phyloP scores from a whole-genome alignment of 2,113 vertebrate genomes.

The Nesoenas mayeri region DNA sequence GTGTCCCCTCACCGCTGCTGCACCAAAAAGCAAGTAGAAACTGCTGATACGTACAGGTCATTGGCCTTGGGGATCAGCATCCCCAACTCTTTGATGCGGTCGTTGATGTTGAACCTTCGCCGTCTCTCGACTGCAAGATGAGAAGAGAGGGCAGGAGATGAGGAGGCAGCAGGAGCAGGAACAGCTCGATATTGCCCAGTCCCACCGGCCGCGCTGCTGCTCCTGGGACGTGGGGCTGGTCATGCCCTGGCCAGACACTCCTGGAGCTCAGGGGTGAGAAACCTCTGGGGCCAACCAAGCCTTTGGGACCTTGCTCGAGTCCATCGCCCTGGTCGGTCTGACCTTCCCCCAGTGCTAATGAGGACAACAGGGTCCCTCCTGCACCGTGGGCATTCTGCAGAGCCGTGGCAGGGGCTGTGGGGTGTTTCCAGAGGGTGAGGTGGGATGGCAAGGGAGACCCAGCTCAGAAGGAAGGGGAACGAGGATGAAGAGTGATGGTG shows the following conservation, averaged over 20 bases:
- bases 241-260: too few species aligned
- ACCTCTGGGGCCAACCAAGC: neutral
- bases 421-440: neutral
- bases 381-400: neutral
- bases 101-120: constrained; percentile 96
- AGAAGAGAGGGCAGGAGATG: neutral
- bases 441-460: neutral
- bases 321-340: neutral
- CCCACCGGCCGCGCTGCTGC: rapidly evolving
- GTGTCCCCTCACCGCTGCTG: neutral
- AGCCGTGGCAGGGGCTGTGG: neutral
- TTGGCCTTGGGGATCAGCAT: constrained; percentile 97
- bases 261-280: too few species aligned
- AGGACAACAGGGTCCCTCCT: neutral
- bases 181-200: neutral
- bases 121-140: constrained; percentile 83
- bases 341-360: rapidly evolving
- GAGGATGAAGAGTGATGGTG: neutral
- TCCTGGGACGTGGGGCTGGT: rapidly evolving
- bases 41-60: constrained; percentile 83
- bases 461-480: neutral
- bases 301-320: neutral
- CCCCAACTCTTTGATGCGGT: constrained; percentile 97
- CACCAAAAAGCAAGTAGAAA: neutral
- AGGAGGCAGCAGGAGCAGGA: neutral